Evolutionary conservation across 2,888 invertebrate genomes (phyloP).

Genomic region (Phyto melanocephala): DNA sequence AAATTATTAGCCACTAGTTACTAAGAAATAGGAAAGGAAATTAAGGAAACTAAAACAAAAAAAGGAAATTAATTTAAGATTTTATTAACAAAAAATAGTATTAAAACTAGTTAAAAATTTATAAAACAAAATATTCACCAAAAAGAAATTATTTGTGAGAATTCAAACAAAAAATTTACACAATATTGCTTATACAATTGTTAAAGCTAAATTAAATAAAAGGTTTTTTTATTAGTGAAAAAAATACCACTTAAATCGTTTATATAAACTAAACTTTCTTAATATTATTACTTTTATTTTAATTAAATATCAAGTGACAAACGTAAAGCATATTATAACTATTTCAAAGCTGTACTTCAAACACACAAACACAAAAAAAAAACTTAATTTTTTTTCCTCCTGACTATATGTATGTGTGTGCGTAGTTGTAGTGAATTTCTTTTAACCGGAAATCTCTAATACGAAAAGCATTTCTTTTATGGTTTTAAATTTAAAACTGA

Average conservation of each 20-base stretch:
- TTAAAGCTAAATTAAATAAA: background rate
- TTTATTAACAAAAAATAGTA: no score
- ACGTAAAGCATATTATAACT: background rate
- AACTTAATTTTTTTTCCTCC: background rate
- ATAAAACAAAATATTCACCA: background rate
- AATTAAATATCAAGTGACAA: slow-evolving; percentile 9
- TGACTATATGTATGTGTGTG: slow-evolving; percentile 30
- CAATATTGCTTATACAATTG: background rate
- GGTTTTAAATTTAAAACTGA: slow-evolving; percentile 20
- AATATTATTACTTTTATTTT: background rate
- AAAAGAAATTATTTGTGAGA: background rate
- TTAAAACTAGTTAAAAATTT: background rate
- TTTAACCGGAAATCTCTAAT: slow-evolving; percentile 49
- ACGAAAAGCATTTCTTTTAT: slow-evolving; percentile 2
- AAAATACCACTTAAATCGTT: background rate
- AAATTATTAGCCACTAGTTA: slow-evolving; percentile 44
- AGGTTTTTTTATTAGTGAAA: background rate
- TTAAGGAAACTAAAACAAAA: slow-evolving; percentile 19
- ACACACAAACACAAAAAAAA: background rate
- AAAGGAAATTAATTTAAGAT: slow-evolving; percentile 24
- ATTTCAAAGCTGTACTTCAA: slow-evolving; percentile 18
- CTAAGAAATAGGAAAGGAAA: slow-evolving; percentile 39
- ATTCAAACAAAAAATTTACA: background rate
- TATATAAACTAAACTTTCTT: slow-evolving; percentile 23
- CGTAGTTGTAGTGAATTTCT: slow-evolving; percentile 31